phyloP scores from a whole-genome alignment of 2,888 invertebrate species.

The Punctoribates punctum region DNA sequence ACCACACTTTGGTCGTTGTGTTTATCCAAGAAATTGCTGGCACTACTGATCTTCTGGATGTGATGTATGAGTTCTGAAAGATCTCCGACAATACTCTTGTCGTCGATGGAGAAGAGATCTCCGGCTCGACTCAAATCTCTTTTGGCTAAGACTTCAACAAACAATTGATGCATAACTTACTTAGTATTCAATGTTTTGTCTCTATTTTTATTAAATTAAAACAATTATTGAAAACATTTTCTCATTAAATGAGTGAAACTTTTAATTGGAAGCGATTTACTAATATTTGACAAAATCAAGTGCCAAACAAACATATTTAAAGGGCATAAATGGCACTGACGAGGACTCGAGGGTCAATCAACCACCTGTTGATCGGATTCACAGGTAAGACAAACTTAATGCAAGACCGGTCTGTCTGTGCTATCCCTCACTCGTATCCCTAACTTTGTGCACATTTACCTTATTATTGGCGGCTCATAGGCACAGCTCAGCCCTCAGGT shows the following conservation, averaged over 20 bases:
- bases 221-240: neutral
- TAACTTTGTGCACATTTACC: neutral
- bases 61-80: constrained; percentile 73
- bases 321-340: constrained; percentile 4
- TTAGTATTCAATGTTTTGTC: neutral
- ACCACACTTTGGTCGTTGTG: constrained; percentile 91
- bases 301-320: neutral
- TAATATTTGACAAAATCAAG: constrained; percentile 8
- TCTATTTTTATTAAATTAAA: neutral
- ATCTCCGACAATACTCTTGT: constrained; percentile 78
- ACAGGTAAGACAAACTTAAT: constrained; percentile 22
- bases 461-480: constrained; percentile 11
- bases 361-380: constrained; percentile 35
- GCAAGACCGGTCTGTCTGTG: constrained; percentile 27
- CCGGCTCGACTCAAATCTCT: constrained; percentile 84
- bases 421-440: neutral
- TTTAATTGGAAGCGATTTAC: too few relatives aligned
- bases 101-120: constrained; percentile 81
- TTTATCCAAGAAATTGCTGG: constrained; percentile 75
- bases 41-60: constrained; percentile 69
- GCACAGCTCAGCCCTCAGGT: neutral
- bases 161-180: constrained; percentile 74
- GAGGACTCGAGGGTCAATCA: constrained; percentile 16
- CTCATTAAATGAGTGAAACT: neutral
- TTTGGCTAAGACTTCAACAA: constrained; percentile 81